Conservation (phyloP, 2,888 invertebrate genomes). For the Vanessa cardui region DNA sequence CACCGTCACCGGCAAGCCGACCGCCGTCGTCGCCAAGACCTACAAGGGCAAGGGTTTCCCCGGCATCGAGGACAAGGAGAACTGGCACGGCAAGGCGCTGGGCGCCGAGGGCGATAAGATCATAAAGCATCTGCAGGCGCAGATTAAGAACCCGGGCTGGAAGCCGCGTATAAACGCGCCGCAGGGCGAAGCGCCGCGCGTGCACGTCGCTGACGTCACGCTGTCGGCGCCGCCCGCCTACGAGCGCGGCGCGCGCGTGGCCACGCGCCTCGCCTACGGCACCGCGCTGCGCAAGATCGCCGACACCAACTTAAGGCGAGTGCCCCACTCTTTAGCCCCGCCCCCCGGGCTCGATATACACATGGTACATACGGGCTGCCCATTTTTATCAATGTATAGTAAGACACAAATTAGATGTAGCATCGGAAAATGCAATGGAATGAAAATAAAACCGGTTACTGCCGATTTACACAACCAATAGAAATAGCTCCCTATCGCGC, state of each 20-base stretch:
- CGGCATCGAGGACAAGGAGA: slow-evolving; percentile 94
- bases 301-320: slow-evolving; percentile 78
- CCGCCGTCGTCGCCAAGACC: slow-evolving; percentile 97
- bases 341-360: too few species aligned
- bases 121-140: slow-evolving; percentile 83
- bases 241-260: slow-evolving; percentile 88
- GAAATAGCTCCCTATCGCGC: too few species aligned
- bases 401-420: too few species aligned
- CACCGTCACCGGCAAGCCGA: slow-evolving; percentile 90
- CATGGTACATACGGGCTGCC: too few species aligned
- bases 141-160: slow-evolving; percentile 87
- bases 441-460: too few species aligned
- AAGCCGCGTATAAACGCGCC: slow-evolving; percentile 85
- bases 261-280: slow-evolving; percentile 97
- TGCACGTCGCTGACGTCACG: slow-evolving; percentile 84
- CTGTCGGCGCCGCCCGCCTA: slow-evolving; percentile 93
- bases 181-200: slow-evolving; percentile 86
- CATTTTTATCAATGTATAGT: too few species aligned
- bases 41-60: slow-evolving; percentile 96
- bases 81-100: slow-evolving; percentile 99
- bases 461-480: too few species aligned
- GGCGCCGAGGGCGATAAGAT: slow-evolving; percentile 90
- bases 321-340: too few species aligned
- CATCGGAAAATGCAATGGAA: too few species aligned
- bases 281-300: slow-evolving; percentile 95